Base-by-base conservation (phyloP, 1,140 invertebrate species). In the Aethina tumida region DNA sequence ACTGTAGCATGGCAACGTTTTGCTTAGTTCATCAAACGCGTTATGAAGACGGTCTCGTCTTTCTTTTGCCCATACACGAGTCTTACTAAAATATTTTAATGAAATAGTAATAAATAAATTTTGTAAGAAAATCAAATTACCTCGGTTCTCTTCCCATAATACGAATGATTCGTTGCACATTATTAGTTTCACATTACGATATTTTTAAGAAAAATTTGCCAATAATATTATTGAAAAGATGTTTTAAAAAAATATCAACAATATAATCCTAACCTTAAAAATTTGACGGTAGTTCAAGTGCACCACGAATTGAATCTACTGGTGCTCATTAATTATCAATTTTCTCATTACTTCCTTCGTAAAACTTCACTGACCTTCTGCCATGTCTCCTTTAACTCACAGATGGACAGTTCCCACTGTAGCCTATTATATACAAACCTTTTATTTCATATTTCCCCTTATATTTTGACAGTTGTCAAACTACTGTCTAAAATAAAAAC, bases 51-150 rank as follows among this genome's bases (percentile, higher is more conserved):
- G 56, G 39, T 67, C 58, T 45, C 71, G 50, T 14, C 71, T 48
- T 27, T 65, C 58, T 48, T 64, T 60, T 51, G 72, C 71, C 65
- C 67, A 73, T 48, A 60, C 48, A 39, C 65, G 52, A 45, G 59
- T 57, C 43, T 53, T 53, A 34, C 51, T 53, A 27, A 16, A 50
- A 50, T 9, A 19, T 1, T 14, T n/a, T 26, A 16, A 29, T 7
- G 18, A 9, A 19, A 8, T 6, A 36, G 5, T 30, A 30, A n/a
- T 30, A 2, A 16, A 10, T 26, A 10, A 9, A 35, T 25, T 6
- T 30, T 3, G 19, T 13, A 6, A 24, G 6, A 21, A 15, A 24
- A 10, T 10, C 1, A 43, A 12, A 32, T 32, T 18, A 43, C 41
- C 41, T 39, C 14, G 29, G 21, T 21, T 43, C 41, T 39, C 17